A percentile compares a stretch with the other conserved stretches of the same genome.
Conservation (phyloP, 2,113 vertebrate species). For the Ceuthmochares aereus region DNA sequence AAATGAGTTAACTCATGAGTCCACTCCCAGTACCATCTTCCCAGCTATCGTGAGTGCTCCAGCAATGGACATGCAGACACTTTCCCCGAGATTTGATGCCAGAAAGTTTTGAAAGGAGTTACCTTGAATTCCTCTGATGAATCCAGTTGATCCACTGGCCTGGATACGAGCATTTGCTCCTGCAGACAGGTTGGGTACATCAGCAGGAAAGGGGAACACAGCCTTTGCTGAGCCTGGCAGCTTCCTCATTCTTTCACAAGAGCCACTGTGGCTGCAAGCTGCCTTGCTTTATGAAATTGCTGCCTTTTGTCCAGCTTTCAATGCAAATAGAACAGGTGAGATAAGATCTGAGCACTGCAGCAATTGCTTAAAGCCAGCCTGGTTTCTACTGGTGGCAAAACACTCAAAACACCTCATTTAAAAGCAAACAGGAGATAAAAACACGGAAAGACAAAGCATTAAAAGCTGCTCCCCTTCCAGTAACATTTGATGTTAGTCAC, state of each 20-base stretch:
- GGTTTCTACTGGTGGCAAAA: neutral
- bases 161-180: neutral
- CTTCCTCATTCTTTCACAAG: conserved; percentile 31
- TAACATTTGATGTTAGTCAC: neutral
- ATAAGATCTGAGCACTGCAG: neutral
- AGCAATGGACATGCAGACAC: neutral
- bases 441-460: neutral
- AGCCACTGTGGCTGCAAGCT: neutral
- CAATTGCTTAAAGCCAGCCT: neutral
- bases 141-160: neutral
- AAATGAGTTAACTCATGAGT: neutral
- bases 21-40: neutral
- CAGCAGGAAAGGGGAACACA: neutral
- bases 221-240: neutral
- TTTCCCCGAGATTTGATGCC: neutral
- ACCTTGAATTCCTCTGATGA: neutral
- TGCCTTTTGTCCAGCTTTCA: conserved; percentile 60
- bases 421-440: neutral
- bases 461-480: neutral
- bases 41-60: fast-evolving
- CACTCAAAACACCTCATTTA: neutral
- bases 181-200: neutral
- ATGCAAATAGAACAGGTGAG: conserved; percentile 32
- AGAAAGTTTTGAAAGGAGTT: neutral
- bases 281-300: conserved; percentile 9